Evolutionary conservation across 2,113 vertebrate genomes (phyloP).

Genomic region (Lepus americanus): DNA sequence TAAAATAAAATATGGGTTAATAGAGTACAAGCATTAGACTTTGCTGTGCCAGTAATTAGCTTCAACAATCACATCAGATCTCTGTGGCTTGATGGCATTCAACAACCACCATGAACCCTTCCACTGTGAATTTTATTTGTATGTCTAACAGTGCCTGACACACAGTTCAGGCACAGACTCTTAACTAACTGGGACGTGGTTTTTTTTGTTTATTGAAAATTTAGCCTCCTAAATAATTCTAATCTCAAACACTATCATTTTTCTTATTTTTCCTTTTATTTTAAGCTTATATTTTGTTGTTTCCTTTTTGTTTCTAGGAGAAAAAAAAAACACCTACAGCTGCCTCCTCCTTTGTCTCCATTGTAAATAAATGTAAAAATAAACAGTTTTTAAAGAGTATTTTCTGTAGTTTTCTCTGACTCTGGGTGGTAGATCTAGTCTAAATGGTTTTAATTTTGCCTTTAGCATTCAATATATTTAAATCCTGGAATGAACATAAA

Average conservation of each 20-base stretch:
- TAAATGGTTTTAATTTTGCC: conserved; percentile 59
- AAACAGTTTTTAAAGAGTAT: not conserved
- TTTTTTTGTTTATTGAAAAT: not conserved
- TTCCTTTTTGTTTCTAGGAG: not conserved
- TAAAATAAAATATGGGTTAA: not conserved
- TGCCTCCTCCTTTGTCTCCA: not conserved
- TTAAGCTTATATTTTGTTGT: not conserved
- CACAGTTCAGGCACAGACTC: not conserved
- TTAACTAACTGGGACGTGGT: not conserved
- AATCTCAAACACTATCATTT: not conserved
- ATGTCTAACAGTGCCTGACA: not conserved
- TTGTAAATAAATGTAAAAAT: conserved; percentile 23
- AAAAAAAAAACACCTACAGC: not conserved
- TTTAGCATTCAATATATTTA: conserved; percentile 52
- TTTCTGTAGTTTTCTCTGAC: conserved; percentile 43
- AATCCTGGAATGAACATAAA: conserved; percentile 20
- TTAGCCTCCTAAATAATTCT: conserved; percentile 10
- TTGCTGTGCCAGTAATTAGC: not conserved
- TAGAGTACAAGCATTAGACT: not conserved
- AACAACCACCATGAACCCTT: not conserved
- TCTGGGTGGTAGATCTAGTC: not conserved
- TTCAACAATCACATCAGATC: not conserved
- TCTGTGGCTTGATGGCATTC: not conserved
- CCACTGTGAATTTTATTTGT: not conserved
- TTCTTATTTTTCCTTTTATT: not conserved